Percentiles rank a stretch among this genome's conserved stretches.
Conservation (phyloP, 2,797 vertebrate genomes). For the Brachyalestes nurse region DNA sequence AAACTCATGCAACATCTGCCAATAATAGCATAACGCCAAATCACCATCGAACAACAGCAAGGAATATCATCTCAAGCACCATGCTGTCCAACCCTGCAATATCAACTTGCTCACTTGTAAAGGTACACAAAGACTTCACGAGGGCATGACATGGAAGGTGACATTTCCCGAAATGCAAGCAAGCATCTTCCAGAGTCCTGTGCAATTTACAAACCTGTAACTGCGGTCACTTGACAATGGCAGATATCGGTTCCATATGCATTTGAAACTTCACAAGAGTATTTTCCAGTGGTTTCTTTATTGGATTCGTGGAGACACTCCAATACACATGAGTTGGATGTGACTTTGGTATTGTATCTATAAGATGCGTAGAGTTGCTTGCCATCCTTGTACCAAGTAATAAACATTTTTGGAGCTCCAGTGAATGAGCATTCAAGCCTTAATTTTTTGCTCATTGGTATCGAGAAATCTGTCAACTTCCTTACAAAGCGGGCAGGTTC, state of each 20-base stretch:
- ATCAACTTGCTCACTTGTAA: conserved; percentile 46
- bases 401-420: conserved; percentile 81
- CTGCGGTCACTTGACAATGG: conserved; percentile 34
- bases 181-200: conserved; percentile 34
- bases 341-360: conserved; percentile 49
- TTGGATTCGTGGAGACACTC: conserved; percentile 43
- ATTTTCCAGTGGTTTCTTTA: conserved; percentile 45
- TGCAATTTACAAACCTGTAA: conserved; percentile 41
- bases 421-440: conserved; percentile 80
- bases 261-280: conserved; percentile 75
- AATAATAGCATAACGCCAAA: conserved; percentile 36
- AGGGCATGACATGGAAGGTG: conserved; percentile 4
- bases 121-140: conserved; percentile 7
- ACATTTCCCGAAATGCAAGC: neutral
- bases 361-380: conserved; percentile 85
- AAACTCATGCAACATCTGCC: conserved; percentile 32
- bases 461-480: conserved; percentile 30
- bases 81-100: conserved; percentile 59
- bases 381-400: conserved; percentile 82
- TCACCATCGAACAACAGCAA: neutral
- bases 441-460: conserved; percentile 68
- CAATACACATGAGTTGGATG: conserved; percentile 39
- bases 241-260: conserved; percentile 59
- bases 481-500: conserved; percentile 41
- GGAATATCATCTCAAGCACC: conserved; percentile 34